Percentiles rank a stretch among this genome's conserved stretches.
Evolutionary conservation across 2,888 invertebrate genomes (phyloP).

Genomic region (Meloe dianella): DNA sequence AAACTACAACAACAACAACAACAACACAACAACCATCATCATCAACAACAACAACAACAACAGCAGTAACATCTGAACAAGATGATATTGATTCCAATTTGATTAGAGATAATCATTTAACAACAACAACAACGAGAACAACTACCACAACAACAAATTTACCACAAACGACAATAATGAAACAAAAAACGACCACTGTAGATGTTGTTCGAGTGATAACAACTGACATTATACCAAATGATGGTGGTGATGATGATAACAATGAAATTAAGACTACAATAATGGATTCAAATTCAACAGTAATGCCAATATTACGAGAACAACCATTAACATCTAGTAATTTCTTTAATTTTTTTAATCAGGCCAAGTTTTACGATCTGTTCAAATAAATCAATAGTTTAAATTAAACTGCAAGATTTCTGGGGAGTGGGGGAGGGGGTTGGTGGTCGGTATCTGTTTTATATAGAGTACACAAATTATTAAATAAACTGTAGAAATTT

Average conservation of each 20-base stretch:
- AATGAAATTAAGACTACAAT: slow-evolving; percentile 57
- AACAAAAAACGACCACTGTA: slow-evolving; percentile 11
- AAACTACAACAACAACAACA: slow-evolving; percentile 46
- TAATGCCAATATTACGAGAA: slow-evolving; percentile 43
- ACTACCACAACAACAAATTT: slow-evolving; percentile 33
- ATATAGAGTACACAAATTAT: background rate
- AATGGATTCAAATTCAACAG: slow-evolving; percentile 60
- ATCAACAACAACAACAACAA: slow-evolving; percentile 43
- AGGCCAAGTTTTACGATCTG: slow-evolving; percentile 32
- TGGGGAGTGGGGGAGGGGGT: too few species aligned
- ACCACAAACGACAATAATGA: slow-evolving; percentile 20
- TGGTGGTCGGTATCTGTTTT: too few species aligned
- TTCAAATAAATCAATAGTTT: slow-evolving; percentile 18
- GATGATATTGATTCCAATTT: slow-evolving; percentile 41
- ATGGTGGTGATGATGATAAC: slow-evolving; percentile 11
- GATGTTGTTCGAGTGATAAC: slow-evolving; percentile 4
- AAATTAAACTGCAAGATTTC: background rate
- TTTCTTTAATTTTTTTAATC: slow-evolving; percentile 34
- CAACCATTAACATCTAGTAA: slow-evolving; percentile 44
- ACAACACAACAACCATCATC: slow-evolving; percentile 14
- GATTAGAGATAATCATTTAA: slow-evolving; percentile 47
- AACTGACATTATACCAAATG: slow-evolving; percentile 15
- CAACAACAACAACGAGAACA: slow-evolving; percentile 50
- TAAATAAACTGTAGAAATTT: slow-evolving; percentile 3
- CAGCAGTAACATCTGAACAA: slow-evolving; percentile 46